A percentile compares a stretch with the other conserved stretches of the same genome.
Conservation (phyloP, 2,888 invertebrate species). For the Eremobia ochroleuca region DNA sequence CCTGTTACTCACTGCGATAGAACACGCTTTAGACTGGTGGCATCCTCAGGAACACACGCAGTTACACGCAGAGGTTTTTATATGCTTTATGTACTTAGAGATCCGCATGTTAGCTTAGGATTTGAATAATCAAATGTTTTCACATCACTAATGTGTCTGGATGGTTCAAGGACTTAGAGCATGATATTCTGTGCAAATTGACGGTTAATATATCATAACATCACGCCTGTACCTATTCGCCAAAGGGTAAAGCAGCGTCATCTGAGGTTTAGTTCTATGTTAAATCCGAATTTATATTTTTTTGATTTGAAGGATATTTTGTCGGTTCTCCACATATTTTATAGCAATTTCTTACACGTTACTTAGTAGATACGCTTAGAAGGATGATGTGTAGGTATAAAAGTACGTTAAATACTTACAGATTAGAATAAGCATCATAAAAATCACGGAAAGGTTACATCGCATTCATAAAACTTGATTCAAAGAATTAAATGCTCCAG, state of each 20-base stretch:
- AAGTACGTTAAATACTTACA: background rate
- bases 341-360: background rate
- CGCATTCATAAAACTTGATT: too few relatives aligned
- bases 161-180: constrained; percentile 7
- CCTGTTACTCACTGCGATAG: constrained; percentile 60
- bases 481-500: background rate
- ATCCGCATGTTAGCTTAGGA: constrained; percentile 29
- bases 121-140: constrained; percentile 57
- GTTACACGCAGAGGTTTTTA: constrained; percentile 24
- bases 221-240: background rate
- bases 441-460: background rate
- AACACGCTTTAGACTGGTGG: constrained; percentile 31
- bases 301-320: constrained; percentile 1
- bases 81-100: background rate
- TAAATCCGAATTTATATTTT: too few relatives aligned
- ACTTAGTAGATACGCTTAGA: background rate
- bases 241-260: background rate
- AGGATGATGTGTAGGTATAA: background rate
- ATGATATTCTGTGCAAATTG: background rate
- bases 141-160: constrained; percentile 19
- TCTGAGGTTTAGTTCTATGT: background rate
- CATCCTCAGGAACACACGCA: constrained; percentile 49
- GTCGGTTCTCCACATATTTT: background rate
- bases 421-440: background rate
- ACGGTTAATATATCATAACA: background rate